phyloP scores from a whole-genome alignment of 1,140 invertebrate genomes.

The Acyrthosiphon pisum region DNA sequence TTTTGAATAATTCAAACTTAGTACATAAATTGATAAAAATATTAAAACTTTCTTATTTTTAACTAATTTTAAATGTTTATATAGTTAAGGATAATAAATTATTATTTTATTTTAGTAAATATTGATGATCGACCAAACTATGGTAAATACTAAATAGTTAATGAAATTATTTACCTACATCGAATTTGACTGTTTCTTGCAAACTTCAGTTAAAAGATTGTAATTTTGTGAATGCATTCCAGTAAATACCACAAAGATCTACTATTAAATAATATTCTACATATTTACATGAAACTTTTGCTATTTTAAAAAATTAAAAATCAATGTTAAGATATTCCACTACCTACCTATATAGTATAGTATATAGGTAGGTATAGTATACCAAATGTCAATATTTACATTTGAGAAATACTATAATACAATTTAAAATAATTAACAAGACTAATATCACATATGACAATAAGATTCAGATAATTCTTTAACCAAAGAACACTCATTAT shows the following conservation, averaged over 20 bases:
- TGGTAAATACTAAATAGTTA: neutral
- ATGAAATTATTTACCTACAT: neutral
- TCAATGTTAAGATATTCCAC: too few relatives aligned
- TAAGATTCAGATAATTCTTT: too few relatives aligned
- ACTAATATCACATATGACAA: too few relatives aligned
- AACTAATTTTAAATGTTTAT: neutral
- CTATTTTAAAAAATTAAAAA: neutral
- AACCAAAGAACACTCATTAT: neutral
- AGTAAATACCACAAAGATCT: neutral
- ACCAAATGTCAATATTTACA: neutral
- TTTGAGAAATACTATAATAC: neutral
- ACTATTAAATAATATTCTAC: neutral
- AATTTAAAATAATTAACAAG: neutral
- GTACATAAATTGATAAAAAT: neutral
- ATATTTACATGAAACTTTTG: neutral
- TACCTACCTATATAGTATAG: too few relatives aligned
- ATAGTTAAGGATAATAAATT: neutral
- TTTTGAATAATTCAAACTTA: neutral
- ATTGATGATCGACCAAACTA: neutral
- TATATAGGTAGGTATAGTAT: too few relatives aligned
- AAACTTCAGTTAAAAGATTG: neutral
- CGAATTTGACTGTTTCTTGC: neutral
- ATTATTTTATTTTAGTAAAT: constrained; percentile 3
- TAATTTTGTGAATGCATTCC: neutral
- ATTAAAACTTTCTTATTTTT: neutral